phyloP scores from a whole-genome alignment of 2,113 vertebrate genomes.

The Pachycephala philippinensis region DNA sequence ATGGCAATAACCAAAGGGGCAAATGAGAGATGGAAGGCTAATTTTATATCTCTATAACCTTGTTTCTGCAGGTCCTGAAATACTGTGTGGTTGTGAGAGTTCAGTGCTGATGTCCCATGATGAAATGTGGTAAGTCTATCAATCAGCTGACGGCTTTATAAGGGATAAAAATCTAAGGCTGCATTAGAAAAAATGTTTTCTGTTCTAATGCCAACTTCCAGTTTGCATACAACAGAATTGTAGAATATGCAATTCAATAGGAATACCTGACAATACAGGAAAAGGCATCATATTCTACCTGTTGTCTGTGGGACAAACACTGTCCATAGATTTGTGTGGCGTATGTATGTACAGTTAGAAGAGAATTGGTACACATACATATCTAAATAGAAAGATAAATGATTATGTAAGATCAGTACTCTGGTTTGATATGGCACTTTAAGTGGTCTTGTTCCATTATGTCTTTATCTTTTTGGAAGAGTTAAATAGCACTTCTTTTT shows the following conservation, averaged over 20 bases:
- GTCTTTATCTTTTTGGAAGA: neutral
- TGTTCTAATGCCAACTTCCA: neutral
- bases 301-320: neutral
- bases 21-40: neutral
- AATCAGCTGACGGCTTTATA: neutral
- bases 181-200: neutral
- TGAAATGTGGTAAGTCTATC: neutral
- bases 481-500: neutral
- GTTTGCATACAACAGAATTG: neutral
- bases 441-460: neutral
- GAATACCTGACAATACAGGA: neutral
- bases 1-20: neutral
- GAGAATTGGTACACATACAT: neutral
- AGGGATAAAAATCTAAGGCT: neutral
- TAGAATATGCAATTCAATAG: neutral
- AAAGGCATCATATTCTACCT: neutral
- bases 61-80: neutral
- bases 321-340: neutral
- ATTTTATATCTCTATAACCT: neutral
- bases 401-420: neutral
- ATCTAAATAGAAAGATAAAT: neutral
- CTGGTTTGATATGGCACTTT: neutral
- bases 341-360: neutral
- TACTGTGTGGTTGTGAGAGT: neutral
- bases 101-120: neutral